Evolutionary conservation across 2,797 vertebrate species (phyloP).

Genomic region (Spatula clypeata): DNA sequence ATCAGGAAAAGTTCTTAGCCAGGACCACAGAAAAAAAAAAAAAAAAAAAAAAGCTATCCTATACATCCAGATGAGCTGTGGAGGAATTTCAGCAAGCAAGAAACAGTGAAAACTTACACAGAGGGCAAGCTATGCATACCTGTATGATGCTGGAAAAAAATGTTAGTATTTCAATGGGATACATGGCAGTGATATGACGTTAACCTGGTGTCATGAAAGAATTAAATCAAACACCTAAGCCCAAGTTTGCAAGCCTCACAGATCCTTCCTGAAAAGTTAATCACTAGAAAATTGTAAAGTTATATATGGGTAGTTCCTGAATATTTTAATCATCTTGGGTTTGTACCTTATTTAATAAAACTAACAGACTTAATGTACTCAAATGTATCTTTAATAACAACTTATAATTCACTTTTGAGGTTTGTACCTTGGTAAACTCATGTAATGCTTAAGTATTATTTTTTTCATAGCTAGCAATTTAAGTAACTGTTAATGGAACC

Average conservation of each 20-base stretch:
- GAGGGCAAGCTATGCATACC: not conserved
- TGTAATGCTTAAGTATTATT: not conserved
- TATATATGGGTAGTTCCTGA: not conserved
- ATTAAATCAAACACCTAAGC: not conserved
- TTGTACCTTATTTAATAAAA: not conserved
- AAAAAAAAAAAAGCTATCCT: not conserved
- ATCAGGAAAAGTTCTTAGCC: not conserved
- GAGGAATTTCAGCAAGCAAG: not conserved
- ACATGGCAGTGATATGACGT: rapidly evolving
- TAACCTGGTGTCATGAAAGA: not conserved
- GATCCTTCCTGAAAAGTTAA: not conserved
- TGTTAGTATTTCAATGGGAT: not conserved
- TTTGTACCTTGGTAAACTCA: not conserved
- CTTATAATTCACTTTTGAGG: not conserved
- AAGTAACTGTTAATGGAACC: not conserved
- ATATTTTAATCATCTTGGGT: no score
- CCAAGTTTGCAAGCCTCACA: not conserved
- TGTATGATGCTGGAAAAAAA: not conserved
- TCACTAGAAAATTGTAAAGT: not conserved
- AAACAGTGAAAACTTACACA: not conserved
- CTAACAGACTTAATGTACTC: not conserved
- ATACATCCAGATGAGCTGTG: not conserved
- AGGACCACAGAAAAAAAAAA: not conserved
- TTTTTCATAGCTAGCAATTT: not conserved
- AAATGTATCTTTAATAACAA: not conserved